Evolutionary conservation across 64 coral and sea anemone genomes (phyloP).

Genomic region (Anthopleura sola): DNA sequence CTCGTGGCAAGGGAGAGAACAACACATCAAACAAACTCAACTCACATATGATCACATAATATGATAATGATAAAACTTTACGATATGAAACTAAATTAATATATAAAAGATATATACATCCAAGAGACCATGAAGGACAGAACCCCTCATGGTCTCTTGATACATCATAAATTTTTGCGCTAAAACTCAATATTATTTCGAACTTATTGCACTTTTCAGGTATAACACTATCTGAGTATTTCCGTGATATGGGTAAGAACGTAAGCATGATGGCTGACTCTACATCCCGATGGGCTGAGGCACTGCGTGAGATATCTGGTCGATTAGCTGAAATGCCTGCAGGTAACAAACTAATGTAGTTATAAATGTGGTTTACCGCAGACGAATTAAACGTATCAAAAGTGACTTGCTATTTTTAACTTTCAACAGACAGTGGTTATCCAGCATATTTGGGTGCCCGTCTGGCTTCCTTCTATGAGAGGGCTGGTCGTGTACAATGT

Average conservation of each 20-base stretch:
- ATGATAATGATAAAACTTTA: too few relatives aligned
- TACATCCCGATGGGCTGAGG: conserved; percentile 97
- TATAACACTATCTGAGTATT: conserved; percentile 95
- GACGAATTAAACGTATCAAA: not conserved
- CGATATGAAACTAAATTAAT: too few relatives aligned
- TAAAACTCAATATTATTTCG: too few relatives aligned
- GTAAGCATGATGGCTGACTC: conserved; percentile 99
- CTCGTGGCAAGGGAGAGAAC: too few relatives aligned
- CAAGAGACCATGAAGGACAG: too few relatives aligned
- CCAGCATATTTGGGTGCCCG: conserved; percentile 95
- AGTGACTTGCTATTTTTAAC: not conserved
- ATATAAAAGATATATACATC: too few relatives aligned
- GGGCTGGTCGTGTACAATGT: conserved; percentile 89
- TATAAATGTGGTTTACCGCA: not conserved
- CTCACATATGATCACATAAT: too few relatives aligned
- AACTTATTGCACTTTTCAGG: conserved; percentile 31
- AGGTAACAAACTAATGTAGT: conserved; percentile 37
- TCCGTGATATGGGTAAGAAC: conserved; percentile 96
- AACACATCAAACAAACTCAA: too few relatives aligned
- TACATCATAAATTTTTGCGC: too few relatives aligned
- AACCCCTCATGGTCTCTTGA: too few relatives aligned
- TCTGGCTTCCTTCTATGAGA: conserved; percentile 98
- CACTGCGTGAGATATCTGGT: conserved; percentile 98
- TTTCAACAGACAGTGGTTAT: conserved; percentile 84
- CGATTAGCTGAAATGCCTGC: conserved; percentile 99